phyloP scores from a whole-genome alignment of 2,888 invertebrate genomes.

The Morpho helenor region DNA sequence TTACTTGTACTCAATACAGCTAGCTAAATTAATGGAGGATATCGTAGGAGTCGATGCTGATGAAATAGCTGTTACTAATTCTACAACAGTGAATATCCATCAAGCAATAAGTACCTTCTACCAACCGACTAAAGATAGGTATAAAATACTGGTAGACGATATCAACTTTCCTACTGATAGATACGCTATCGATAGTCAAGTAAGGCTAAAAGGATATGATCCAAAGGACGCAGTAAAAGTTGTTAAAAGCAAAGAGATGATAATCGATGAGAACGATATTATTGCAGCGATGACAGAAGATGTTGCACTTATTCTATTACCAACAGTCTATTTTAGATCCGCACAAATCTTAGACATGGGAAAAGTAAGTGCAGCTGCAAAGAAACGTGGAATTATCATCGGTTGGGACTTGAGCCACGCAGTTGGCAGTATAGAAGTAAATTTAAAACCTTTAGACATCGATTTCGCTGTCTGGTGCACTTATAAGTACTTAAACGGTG shows the following conservation, averaged over 20 bases:
- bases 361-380: conserved; percentile 51
- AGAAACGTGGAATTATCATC: conserved; percentile 46
- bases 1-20: conserved; percentile 44
- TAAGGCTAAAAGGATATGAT: conserved; percentile 52
- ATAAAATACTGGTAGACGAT: conserved; percentile 61
- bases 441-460: conserved; percentile 51
- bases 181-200: conserved; percentile 63
- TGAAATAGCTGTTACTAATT: conserved; percentile 48
- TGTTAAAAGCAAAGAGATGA: conserved; percentile 42
- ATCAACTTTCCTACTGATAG: conserved; percentile 64
- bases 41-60: conserved; percentile 52
- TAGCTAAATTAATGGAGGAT: conserved; percentile 55
- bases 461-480: conserved; percentile 70
- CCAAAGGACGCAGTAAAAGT: conserved; percentile 58
- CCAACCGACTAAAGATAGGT: conserved; percentile 48
- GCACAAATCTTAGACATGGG: conserved; percentile 61
- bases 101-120: conserved; percentile 61
- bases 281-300: conserved; percentile 61
- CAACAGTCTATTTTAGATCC: conserved; percentile 55
- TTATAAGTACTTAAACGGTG: conserved; percentile 66
- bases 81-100: conserved; percentile 57
- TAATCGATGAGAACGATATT: conserved; percentile 52
- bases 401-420: conserved; percentile 67
- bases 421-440: conserved; percentile 52
- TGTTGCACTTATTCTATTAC: conserved; percentile 50